Evolutionary conservation across 1,140 invertebrate species (phyloP).

Genomic region (Octopus sinensis): DNA sequence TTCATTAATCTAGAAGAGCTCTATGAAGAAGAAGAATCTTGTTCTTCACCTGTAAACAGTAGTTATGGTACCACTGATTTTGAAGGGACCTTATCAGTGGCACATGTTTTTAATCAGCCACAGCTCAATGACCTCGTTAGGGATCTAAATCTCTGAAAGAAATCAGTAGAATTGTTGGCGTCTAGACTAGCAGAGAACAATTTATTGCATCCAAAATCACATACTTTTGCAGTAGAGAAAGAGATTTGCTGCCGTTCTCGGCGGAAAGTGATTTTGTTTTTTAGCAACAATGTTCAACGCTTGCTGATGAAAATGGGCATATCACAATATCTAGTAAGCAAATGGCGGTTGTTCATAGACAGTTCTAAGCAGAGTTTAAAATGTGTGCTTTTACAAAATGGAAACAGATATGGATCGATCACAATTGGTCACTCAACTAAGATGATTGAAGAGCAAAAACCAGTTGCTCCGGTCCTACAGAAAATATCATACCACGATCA

Average conservation of each 20-base stretch:
- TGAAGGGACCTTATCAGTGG: neutral
- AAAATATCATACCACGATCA: neutral
- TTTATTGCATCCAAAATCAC: neutral
- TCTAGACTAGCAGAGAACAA: neutral
- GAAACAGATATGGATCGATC: neutral
- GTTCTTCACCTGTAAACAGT: neutral
- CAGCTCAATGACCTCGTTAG: neutral
- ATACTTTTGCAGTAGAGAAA: neutral
- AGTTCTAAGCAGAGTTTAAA: neutral
- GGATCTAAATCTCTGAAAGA: neutral
- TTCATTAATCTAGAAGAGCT: neutral
- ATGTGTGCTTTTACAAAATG: neutral
- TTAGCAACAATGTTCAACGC: neutral
- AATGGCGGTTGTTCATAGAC: conserved; percentile 6
- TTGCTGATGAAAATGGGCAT: conserved; percentile 1
- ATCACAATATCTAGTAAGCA: neutral
- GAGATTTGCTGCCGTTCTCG: neutral
- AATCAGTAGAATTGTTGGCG: neutral
- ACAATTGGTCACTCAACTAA: neutral
- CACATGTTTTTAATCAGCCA: neutral
- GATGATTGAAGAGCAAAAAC: neutral
- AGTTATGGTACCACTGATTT: neutral
- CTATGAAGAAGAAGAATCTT: neutral
- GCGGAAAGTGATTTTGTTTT: neutral
- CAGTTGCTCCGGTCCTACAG: neutral